Conservation (phyloP, 1,140 invertebrate species). For the Zaprionus vittiger region DNA sequence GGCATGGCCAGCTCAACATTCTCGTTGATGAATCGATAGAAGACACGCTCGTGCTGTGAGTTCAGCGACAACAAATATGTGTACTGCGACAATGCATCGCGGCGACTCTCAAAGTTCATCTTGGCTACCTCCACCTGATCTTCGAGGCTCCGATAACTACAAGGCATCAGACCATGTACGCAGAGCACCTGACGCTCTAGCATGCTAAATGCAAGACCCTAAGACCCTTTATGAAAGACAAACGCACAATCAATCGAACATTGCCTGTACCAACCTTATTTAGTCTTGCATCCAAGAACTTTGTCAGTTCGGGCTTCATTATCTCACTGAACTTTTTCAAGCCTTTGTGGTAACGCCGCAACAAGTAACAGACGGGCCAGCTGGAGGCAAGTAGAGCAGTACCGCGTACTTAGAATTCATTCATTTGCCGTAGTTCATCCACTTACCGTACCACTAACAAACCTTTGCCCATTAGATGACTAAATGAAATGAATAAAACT, state of each 20-base stretch:
- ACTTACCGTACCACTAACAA: too few relatives aligned
- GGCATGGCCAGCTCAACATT: constrained; percentile 96
- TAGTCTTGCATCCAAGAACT: background rate
- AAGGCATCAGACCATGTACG: constrained; percentile 93
- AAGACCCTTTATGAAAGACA: background rate
- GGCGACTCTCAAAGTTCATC: constrained; percentile 90
- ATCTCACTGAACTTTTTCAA: background rate
- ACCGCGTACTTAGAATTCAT: too few relatives aligned
- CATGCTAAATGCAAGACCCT: constrained; percentile 54
- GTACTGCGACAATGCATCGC: constrained; percentile 93
- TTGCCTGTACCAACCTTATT: background rate
- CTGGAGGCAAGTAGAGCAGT: background rate
- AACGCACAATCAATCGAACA: too few relatives aligned
- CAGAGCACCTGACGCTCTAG: constrained; percentile 48
- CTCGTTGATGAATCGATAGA: constrained; percentile 95
- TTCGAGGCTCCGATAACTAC: constrained; percentile 92
- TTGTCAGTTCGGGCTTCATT: background rate
- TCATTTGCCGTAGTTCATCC: too few relatives aligned
- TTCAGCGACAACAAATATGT: constrained; percentile 92
- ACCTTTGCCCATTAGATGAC: too few relatives aligned
- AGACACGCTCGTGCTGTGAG: constrained; percentile 96
- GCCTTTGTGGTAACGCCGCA: background rate
- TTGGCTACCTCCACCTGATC: constrained; percentile 92
- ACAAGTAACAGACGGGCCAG: background rate
- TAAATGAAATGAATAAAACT: too few relatives aligned